Conservation (phyloP, 1,140 invertebrate species). For the Agrilus planipennis region DNA sequence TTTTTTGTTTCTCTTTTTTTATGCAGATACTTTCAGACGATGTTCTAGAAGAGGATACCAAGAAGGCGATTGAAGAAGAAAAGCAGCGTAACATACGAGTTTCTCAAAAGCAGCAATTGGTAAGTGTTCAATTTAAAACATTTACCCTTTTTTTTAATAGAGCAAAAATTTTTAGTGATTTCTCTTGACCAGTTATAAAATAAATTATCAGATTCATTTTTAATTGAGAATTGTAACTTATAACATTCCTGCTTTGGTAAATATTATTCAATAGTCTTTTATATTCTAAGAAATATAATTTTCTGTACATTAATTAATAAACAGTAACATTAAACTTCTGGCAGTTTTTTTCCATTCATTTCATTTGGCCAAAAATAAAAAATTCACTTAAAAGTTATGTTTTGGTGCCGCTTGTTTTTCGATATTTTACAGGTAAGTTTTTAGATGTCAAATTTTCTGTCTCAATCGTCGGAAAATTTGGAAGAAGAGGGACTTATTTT, state of each 20-base stretch:
- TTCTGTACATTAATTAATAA: no score
- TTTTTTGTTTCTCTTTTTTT: constrained; percentile 4
- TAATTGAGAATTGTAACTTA: constrained; percentile 22
- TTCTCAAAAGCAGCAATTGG: constrained; percentile 65
- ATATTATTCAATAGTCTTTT: constrained; percentile 3
- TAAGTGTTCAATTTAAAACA: constrained; percentile 32
- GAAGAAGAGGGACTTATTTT: constrained; percentile 73
- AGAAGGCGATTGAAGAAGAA: constrained; percentile 77
- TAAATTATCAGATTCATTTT: constrained; percentile 27
- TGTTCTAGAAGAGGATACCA: constrained; percentile 65
- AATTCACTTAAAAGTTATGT: background rate
- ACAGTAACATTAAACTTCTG: no score
- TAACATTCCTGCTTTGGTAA: constrained; percentile 1
- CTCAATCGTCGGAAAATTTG: constrained; percentile 23
- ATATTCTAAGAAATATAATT: constrained; percentile 1
- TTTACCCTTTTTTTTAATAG: no score
- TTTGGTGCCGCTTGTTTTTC: background rate
- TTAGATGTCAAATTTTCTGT: constrained; percentile 32
- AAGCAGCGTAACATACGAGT: constrained; percentile 75
- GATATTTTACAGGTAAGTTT: constrained; percentile 20
- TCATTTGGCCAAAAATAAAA: no score
- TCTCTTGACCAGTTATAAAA: constrained; percentile 9
- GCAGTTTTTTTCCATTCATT: no score
- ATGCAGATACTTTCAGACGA: constrained; percentile 32
- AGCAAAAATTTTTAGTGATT: constrained; percentile 11